Evolutionary conservation across 2,113 vertebrate species (phyloP).

Genomic region (Octodon degus): DNA sequence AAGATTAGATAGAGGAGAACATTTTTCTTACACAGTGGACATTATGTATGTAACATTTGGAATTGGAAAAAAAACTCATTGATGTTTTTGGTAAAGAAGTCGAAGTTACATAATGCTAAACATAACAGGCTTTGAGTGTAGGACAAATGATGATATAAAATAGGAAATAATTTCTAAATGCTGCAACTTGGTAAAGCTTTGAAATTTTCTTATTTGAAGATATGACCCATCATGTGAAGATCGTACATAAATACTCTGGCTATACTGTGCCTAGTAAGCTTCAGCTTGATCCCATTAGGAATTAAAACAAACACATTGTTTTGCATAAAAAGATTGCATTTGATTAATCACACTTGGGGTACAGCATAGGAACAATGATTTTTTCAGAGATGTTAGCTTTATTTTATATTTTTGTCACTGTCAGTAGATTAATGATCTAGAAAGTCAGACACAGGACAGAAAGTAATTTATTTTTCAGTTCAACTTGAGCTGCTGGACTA

Average conservation of each 20-base stretch:
- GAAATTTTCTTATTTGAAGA: not conserved
- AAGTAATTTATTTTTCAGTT: conserved; percentile 77
- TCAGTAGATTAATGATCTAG: conserved; percentile 71
- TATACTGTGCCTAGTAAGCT: not conserved
- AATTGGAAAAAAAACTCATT: not conserved
- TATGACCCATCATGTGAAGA: not conserved
- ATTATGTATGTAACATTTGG: not conserved
- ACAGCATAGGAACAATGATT: conserved; percentile 65
- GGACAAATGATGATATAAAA: not conserved
- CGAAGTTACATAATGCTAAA: not conserved
- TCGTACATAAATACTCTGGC: not conserved
- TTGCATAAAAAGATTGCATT: conserved; percentile 76
- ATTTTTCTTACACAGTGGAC: not conserved
- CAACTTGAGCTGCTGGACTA: conserved; percentile 74
- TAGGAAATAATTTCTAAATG: not conserved
- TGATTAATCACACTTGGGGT: conserved; percentile 75
- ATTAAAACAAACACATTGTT: conserved; percentile 71
- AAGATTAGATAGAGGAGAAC: not conserved
- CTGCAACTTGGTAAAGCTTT: not conserved
- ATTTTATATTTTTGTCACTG: conserved; percentile 83
- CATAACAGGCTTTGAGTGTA: not conserved
- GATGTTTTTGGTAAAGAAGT: not conserved
- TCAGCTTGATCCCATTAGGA: conserved; percentile 81
- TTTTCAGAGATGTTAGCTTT: conserved; percentile 75
- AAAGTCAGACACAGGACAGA: conserved; percentile 79